These are phyloP conservation scores for Callyntrura sp. DNA, from an alignment of 2,888 invertebrate species.

Conservation along the genomic window DNA sequence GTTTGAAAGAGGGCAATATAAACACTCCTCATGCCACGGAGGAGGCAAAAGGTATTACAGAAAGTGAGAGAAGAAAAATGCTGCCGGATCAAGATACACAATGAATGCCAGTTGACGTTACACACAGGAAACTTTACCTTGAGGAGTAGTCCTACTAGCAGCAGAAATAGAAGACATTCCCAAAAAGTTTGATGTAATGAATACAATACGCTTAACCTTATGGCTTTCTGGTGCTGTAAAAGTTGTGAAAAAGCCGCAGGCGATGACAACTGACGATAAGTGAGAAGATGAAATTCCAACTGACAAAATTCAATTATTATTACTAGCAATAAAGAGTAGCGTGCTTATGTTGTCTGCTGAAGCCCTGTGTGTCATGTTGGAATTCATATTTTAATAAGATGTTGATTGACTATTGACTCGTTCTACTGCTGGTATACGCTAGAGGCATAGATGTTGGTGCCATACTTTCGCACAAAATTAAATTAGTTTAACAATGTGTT, in stretches of 20 bases:
- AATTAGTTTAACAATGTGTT: too few species aligned
- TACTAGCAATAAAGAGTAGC: neutral
- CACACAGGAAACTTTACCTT: neutral
- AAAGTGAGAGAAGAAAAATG: constrained; percentile 1
- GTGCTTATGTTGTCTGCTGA: too few species aligned
- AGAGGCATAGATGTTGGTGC: too few species aligned
- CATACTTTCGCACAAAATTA: too few species aligned
- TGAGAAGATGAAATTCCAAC: constrained; percentile 31
- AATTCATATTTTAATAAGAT: too few species aligned
- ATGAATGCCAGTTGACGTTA: neutral
- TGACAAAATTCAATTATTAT: constrained; percentile 23
- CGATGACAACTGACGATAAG: neutral
- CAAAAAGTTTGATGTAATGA: constrained; percentile 13
- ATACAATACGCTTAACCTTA: neutral
- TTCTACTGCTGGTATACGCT: too few species aligned
- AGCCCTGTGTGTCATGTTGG: too few species aligned
- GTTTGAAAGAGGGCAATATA: neutral
- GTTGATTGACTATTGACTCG: too few species aligned
- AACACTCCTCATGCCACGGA: neutral
- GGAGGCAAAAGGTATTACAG: neutral
- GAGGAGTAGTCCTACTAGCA: too few species aligned
- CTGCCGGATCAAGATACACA: neutral
- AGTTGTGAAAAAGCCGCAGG: constrained; percentile 28
- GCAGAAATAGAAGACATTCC: neutral
- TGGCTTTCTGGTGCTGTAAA: neutral